Evolutionary conservation across 2,888 invertebrate species (phyloP).

Genomic region (Idaea straminata): DNA sequence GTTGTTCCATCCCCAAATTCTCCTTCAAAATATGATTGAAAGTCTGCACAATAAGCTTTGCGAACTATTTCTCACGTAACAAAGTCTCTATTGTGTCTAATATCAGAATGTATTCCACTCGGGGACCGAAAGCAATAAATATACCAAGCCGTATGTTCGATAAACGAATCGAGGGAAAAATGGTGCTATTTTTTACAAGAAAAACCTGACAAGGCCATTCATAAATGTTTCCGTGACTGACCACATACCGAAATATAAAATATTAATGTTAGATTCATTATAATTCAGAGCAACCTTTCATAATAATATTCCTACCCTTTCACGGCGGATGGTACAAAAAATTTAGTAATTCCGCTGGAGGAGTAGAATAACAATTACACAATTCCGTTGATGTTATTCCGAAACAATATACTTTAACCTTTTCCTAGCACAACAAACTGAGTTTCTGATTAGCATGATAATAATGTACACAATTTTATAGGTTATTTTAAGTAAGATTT

Average conservation of each 20-base stretch:
- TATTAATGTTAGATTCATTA: slow-evolving; percentile 55
- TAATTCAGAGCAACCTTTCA: slow-evolving; percentile 52
- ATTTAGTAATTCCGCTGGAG: background rate
- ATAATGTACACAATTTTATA: background rate
- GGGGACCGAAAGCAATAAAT: slow-evolving; percentile 27
- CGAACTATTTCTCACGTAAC: slow-evolving; percentile 29
- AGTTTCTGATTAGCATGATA: background rate
- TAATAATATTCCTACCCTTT: slow-evolving; percentile 22
- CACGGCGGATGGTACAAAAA: slow-evolving; percentile 2
- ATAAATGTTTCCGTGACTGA: slow-evolving; percentile 45
- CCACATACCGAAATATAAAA: slow-evolving; percentile 41
- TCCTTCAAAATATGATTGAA: slow-evolving; percentile 23
- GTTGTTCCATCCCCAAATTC: background rate
- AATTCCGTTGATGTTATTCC: background rate
- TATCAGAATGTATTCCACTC: slow-evolving; percentile 25
- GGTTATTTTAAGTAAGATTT: background rate
- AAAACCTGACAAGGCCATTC: slow-evolving; percentile 42
- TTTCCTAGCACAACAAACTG: background rate
- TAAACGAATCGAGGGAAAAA: slow-evolving; percentile 18
- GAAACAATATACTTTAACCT: background rate
- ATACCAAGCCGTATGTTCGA: slow-evolving; percentile 21
- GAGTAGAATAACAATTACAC: background rate
- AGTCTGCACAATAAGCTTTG: slow-evolving; percentile 23
- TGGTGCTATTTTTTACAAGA: background rate
- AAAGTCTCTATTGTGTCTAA: slow-evolving; percentile 31